Conservation (phyloP, 2,888 invertebrate genomes). For the Molorchus minor region DNA sequence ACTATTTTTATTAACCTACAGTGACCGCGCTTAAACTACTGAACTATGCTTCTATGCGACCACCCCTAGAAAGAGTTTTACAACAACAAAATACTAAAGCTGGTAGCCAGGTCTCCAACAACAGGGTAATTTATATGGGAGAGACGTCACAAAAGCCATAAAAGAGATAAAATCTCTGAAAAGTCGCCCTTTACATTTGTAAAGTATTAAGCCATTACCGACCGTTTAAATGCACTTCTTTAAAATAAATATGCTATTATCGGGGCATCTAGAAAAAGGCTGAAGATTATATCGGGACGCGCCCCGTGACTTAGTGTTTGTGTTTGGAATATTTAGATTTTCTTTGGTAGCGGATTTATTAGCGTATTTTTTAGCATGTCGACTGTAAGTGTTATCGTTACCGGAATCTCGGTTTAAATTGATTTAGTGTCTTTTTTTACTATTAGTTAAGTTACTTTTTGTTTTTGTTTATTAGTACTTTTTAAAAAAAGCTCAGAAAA, state of each 20-base stretch:
- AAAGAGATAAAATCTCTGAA: constrained; percentile 42
- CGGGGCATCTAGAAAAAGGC: background rate
- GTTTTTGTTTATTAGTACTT: too few relatives aligned
- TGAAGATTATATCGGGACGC: background rate
- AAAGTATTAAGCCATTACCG: constrained; percentile 37
- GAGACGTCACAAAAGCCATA: constrained; percentile 34
- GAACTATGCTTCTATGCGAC: too few relatives aligned
- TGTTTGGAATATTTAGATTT: background rate
- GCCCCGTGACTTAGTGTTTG: background rate
- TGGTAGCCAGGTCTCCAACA: constrained; percentile 15
- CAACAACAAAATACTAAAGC: constrained; percentile 24
- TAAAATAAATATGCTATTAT: constrained; percentile 2
- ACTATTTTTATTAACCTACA: too few relatives aligned
- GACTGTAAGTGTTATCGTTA: too few relatives aligned
- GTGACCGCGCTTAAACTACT: too few relatives aligned
- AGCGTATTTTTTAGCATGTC: too few relatives aligned
- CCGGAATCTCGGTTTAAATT: too few relatives aligned
- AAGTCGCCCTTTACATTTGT: constrained; percentile 35
- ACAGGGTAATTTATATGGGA: constrained; percentile 40
- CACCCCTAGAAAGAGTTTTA: too few relatives aligned
- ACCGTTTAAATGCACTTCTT: constrained; percentile 15
- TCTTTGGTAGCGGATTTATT: background rate
- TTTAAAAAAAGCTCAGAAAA: too few relatives aligned
- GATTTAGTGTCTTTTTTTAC: too few relatives aligned
- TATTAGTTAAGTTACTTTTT: too few relatives aligned